Evolutionary conservation across 1,140 invertebrate genomes (phyloP), one percentile per base, ranked within the genome.

Genomic region (Drosophila prosaltans): DNA sequence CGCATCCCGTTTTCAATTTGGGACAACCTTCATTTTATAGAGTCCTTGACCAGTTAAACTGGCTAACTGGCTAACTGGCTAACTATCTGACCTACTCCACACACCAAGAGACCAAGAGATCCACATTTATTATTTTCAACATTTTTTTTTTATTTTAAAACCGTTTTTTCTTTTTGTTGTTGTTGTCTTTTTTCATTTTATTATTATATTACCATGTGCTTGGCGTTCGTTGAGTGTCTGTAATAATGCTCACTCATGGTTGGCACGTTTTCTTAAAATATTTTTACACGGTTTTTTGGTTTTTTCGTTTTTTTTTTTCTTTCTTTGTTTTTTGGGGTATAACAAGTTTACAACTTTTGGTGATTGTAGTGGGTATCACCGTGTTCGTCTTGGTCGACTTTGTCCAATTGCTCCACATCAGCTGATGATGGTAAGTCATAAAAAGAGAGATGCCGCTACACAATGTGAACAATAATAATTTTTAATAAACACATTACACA

Each of bases 401-500:
- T 54, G 55, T 74, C 61, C 70, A 80, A 89, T 88, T 88, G 83
- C 83, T 88, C 83, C 83, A 88, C 73, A 83, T 89, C 74, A 77
- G 73, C 73, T 76, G 74, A 60, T 77, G 66, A 26, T 41, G 41
- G 39, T 41, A 28, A 30, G 41, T 58, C 73, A 72, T 80, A 83
- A 84, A 89, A 51, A 51, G 45, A 51, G 45, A 51, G 83, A 80
- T 65, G 80, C 62, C 72, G 78, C 54, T 61, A 61, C 65, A 36
- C 63, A 80, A 72, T 88, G 72, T 65, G 66, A 89, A 74, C 80
- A 80, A 74, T 77, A 88, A 80, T 80, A 66, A 68, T 78, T 88
- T 88, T 88, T 88, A 88, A 89, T 88, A 88, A 88, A 88, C 83
- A 88, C 83, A 88, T 88, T 88, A 89, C 83, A 88, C 16, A 16